Evolutionary conservation across 2,797 vertebrate genomes (phyloP), one percentile per base, ranked within the genome.

Genomic region (Yasuhikotakia modesta): DNA sequence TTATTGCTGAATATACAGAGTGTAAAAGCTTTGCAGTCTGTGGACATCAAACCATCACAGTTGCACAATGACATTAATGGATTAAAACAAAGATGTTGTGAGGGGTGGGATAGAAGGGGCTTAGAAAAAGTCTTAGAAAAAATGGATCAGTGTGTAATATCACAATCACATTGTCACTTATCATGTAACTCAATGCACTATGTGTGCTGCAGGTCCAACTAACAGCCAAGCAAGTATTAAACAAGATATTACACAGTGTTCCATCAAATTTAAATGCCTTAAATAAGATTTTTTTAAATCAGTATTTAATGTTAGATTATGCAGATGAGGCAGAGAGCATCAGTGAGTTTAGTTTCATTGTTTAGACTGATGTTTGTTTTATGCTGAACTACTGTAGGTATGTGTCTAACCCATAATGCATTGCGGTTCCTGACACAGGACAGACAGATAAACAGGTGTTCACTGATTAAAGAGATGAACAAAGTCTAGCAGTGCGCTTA

Each of bases 401-500:
- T 19, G 48, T 65, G 5, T 16, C 17, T 64, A 35, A 2, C 39
- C 22, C n/a, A 55, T 21, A 16, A 58, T 75, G 66, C n/a, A 7
- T 21, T 57, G 35, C 58, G 53, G 39, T 5, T 17, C 19, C n/a
- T 39, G 73, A 64, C 46, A 27, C 32, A 55, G 75, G 24, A 76
- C 27, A 81, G 67, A 35, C 52, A 81, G 64, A 12, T 83, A 82
- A 85, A 76, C 22, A 74, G 35, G 52, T 67, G 71, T 70, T 87
- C 24, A 77, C 61, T 45, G 8, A 46, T 22, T 77, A 69, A 77
- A 57, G 86, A 78, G 3, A n/a, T 10, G 88, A 78, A 68, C 92
- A 92, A 93, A 93, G 91, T 92, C 88, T 86, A 81, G 45, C 8
- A 16, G 50, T 35, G 77, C 74, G 72, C 63, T 85, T 78, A 61